A percentile compares a stretch with the other conserved stretches of the same genome.
Conservation (phyloP, 2,113 vertebrate species). For the Talpa occidentalis region DNA sequence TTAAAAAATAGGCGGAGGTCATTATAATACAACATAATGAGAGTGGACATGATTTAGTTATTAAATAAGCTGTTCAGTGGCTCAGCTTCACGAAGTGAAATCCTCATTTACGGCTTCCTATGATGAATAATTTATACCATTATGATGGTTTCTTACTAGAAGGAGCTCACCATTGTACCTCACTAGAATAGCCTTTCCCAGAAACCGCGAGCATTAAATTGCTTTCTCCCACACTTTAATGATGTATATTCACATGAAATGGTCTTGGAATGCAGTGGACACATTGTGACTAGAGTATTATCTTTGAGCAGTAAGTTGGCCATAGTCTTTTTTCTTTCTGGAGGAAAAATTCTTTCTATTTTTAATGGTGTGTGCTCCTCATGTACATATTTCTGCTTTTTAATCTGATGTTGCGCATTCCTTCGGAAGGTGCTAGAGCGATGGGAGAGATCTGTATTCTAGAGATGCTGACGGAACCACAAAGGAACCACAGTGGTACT, state of each 20-base stretch:
- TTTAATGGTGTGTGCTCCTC: neutral
- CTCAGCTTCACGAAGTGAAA: neutral
- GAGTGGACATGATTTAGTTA: neutral
- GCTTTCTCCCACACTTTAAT: conserved; percentile 1
- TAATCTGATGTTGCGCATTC: neutral
- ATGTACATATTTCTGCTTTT: neutral
- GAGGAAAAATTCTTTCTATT: neutral
- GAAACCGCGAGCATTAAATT: neutral
- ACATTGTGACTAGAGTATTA: neutral
- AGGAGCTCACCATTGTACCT: neutral
- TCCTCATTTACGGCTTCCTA: neutral
- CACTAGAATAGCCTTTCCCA: neutral
- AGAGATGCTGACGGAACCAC: neutral
- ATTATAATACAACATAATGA: neutral
- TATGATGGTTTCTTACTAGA: neutral
- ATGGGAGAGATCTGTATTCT: neutral
- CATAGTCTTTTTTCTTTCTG: neutral
- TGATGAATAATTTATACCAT: neutral
- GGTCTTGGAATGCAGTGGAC: neutral
- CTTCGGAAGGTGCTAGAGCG: neutral
- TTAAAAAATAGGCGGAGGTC: neutral
- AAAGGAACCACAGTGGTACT: no score
- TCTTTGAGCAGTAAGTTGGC: neutral
- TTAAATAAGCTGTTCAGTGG: neutral
- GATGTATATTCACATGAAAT: neutral